Conservation (phyloP, 2,113 vertebrate genomes). For the Azemiops feae region DNA sequence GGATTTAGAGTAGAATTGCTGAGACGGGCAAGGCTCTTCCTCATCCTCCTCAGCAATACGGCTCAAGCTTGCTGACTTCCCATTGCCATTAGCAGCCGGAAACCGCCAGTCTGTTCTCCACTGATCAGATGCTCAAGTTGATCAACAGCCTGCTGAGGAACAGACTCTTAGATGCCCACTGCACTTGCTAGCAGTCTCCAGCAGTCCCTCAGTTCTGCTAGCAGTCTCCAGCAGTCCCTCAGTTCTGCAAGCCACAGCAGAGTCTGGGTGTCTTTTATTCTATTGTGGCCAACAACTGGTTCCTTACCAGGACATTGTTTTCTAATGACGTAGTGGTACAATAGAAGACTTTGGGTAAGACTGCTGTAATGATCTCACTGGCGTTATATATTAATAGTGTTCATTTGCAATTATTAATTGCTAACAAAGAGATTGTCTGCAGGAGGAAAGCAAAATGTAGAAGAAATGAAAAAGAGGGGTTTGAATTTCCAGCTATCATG, state of each 20-base stretch:
- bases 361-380: neutral
- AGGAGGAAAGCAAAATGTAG: neutral
- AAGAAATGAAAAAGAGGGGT: neutral
- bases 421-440: neutral
- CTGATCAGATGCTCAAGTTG: neutral
- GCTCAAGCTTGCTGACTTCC: neutral
- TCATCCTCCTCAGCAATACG: neutral
- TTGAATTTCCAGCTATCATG: neutral
- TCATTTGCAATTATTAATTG: neutral
- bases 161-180: neutral
- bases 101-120: neutral
- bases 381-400: neutral
- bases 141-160: neutral
- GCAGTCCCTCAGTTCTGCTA: neutral
- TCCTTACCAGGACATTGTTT: neutral
- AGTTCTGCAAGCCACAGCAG: neutral
- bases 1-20: neutral
- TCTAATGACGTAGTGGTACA: neutral
- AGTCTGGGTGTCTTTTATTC: neutral
- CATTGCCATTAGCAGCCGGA: neutral
- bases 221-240: neutral
- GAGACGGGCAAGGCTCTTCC: neutral
- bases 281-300: neutral
- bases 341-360: neutral
- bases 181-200: neutral